phyloP scores from a whole-genome alignment of 1,140 invertebrate species.

The Dendroctonus ponderosae region DNA sequence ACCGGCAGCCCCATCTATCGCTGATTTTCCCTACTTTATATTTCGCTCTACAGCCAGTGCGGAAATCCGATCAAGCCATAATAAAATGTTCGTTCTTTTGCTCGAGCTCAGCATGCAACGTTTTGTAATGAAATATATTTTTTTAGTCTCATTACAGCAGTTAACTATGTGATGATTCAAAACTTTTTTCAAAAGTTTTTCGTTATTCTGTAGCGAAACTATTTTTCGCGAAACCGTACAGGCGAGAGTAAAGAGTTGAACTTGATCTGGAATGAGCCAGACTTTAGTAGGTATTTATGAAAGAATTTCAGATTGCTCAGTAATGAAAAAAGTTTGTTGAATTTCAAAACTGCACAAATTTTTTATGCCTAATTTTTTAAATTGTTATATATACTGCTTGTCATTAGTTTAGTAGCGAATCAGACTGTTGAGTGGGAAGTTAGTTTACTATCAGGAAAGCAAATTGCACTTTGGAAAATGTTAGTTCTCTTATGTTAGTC shows the following conservation, averaged over 20 bases:
- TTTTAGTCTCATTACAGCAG: neutral
- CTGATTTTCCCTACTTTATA: too few relatives aligned
- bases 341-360: neutral
- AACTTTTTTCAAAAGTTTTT: constrained; percentile 25
- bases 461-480: too few relatives aligned
- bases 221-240: constrained; percentile 5
- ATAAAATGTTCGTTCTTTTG: neutral
- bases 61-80: too few relatives aligned
- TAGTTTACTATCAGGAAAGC: too few relatives aligned
- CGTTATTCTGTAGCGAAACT: constrained; percentile 13
- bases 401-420: too few relatives aligned
- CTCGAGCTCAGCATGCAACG: neutral
- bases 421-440: too few relatives aligned
- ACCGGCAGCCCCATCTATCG: too few relatives aligned
- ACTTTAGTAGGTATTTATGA: constrained; percentile 11
- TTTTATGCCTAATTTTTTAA: neutral
- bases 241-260: constrained; percentile 3
- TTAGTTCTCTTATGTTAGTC: too few relatives aligned
- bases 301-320: constrained; percentile 11
- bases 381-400: too few relatives aligned
- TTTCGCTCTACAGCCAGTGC: too few relatives aligned
- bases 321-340: constrained; percentile 14
- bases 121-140: constrained; percentile 22
- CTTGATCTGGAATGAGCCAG: constrained; percentile 8
- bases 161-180: constrained; percentile 20